Percentiles rank a stretch among this genome's conserved stretches.
phyloP scores from a whole-genome alignment of 1,140 invertebrate species.

The Hyposmocoma kahamanoa region DNA sequence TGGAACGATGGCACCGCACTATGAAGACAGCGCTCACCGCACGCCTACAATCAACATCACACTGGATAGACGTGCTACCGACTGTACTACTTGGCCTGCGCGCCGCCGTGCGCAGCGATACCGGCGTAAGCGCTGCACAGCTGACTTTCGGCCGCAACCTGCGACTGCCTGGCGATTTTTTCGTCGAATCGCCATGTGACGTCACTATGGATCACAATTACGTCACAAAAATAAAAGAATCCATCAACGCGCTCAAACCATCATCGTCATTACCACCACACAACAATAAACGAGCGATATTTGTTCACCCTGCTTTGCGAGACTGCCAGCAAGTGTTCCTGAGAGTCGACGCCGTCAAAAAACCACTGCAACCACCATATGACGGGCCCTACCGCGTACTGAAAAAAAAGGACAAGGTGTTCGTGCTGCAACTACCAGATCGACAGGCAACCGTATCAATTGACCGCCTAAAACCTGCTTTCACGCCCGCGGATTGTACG shows the following conservation, averaged over 20 bases:
- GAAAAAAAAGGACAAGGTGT: conserved; percentile 1
- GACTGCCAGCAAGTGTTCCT: background rate
- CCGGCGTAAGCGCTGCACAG: conserved; percentile 28
- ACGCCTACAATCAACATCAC: background rate
- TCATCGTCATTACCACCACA: background rate
- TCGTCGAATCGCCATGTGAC: background rate
- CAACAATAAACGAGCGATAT: background rate
- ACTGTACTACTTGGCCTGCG: conserved; percentile 31
- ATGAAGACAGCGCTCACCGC: conserved; percentile 38
- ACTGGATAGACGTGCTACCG: conserved; percentile 17
- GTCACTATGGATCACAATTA: too few relatives aligned
- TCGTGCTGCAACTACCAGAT: background rate
- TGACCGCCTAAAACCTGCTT: conserved; percentile 4
- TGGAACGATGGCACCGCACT: conserved; percentile 44
- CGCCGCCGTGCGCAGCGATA: conserved; percentile 8
- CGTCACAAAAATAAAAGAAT: background rate
- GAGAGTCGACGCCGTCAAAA: conserved; percentile 2
- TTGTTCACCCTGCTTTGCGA: conserved; percentile 1
- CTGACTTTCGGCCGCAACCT: conserved; percentile 22
- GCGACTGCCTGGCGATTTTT: background rate
- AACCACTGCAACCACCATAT: conserved; percentile 3
- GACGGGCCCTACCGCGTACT: background rate
- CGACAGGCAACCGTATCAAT: background rate
- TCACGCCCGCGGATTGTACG: too few relatives aligned
- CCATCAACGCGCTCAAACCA: background rate